phyloP scores from a whole-genome alignment of 1,140 invertebrate species.

The Diorhabda elongata region DNA sequence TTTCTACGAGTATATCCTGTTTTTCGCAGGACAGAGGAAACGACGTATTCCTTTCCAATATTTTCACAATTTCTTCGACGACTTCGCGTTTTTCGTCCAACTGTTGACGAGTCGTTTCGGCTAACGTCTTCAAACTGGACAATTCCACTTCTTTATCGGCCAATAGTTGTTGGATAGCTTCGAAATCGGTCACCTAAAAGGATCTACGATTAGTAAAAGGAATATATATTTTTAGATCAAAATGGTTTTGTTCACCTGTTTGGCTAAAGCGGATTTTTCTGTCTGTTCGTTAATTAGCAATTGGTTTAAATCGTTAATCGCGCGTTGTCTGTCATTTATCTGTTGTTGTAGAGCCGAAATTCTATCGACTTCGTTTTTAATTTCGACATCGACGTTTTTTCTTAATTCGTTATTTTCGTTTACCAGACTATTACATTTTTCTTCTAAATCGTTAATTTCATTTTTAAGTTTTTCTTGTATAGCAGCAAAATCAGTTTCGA shows the following conservation, averaged over 20 bases:
- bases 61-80: constrained; percentile 29
- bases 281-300: constrained; percentile 31
- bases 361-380: constrained; percentile 43
- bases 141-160: constrained; percentile 30
- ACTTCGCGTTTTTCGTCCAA: constrained; percentile 34
- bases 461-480: constrained; percentile 50
- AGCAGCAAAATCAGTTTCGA: constrained; percentile 56
- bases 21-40: constrained; percentile 29
- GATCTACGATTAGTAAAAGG: not conserved
- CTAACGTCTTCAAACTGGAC: constrained; percentile 25
- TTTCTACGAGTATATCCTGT: constrained; percentile 28
- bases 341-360: constrained; percentile 47
- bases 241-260: constrained; percentile 17
- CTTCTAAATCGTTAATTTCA: constrained; percentile 47
- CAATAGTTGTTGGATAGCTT: constrained; percentile 17
- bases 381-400: constrained; percentile 43
- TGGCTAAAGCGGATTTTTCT: constrained; percentile 3
- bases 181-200: constrained; percentile 15
- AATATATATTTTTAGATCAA: not conserved
- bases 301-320: constrained; percentile 36
- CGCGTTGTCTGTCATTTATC: constrained; percentile 39
- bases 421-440: constrained; percentile 52
- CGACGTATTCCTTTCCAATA: constrained; percentile 26
- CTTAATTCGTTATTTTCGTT: constrained; percentile 47
- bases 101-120: constrained; percentile 32